Evolutionary conservation across 2,888 invertebrate genomes (phyloP), one percentile per base, ranked within the genome.

Genomic region (Pilophorus perplexus): DNA sequence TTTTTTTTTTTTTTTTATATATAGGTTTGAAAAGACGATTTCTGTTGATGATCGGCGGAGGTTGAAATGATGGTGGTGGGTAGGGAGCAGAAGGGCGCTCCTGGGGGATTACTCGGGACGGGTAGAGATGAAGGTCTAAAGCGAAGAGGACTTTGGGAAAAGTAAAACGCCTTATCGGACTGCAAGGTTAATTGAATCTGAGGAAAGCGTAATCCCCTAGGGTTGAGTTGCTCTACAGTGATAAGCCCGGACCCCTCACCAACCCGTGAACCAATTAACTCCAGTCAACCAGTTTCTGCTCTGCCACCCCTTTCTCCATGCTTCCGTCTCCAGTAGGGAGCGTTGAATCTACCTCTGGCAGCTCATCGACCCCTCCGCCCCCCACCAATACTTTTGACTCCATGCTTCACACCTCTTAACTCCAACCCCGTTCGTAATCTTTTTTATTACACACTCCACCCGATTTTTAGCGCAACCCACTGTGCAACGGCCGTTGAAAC

Each of bases 121-220:
- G 33, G n/a, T n/a, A n/a, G n/a, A n/a, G n/a, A n/a, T n/a, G n/a
- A n/a, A n/a, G n/a, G n/a, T n/a, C n/a, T n/a, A n/a, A n/a, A n/a
- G 33, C 33, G 33, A 33, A 18, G 46, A 46, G 62, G 46, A 44
- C 33, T 44, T 46, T 37, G 33, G 62, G 46, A 18, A 27, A 60
- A 62, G 62, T 62, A 18, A 46, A 52, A 16, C 46, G 18, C 33
- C 62, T 62, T 62, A 62, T 62, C 62, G 25, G 46, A 62, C 44
- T 44, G 62, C 62, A 62, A 62, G 62, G 62, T 62, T 62, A 62
- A 62, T 62, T 62, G 62, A 62, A 62, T 62, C 62, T 62, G 62
- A 64, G 52, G 48, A 22, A 48, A 54, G 42, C 42, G 64, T 64
- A 64, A 64, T 64, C 64, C 64, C 64, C 64, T 20, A 38, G 64